Percentiles rank a stretch among this genome's conserved stretches.
Conservation (phyloP, 2,888 invertebrate species). For the Apantesis nais region DNA sequence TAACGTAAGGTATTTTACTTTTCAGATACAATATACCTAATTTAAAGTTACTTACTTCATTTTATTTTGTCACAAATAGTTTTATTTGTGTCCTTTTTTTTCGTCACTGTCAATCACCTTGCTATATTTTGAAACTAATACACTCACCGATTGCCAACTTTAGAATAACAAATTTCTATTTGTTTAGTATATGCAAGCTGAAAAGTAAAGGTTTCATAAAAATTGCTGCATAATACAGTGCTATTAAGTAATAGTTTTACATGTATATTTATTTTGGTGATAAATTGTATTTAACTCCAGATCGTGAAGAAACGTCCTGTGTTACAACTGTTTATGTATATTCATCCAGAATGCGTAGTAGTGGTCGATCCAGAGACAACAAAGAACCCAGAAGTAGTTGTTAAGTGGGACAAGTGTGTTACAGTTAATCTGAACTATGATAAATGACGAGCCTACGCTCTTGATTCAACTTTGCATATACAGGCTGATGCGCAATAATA, state of each 20-base stretch:
- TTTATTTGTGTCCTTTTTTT: too few species aligned
- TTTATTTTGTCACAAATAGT: too few species aligned
- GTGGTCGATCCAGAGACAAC: constrained; percentile 26
- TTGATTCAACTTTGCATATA: constrained; percentile 58
- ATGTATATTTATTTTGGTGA: neutral
- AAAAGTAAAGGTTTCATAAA: neutral
- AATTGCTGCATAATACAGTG: neutral
- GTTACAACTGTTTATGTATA: neutral
- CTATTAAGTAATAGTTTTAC: neutral
- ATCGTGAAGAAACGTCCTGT: neutral
- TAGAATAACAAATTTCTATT: too few species aligned
- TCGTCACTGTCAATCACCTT: too few species aligned
- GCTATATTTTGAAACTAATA: too few species aligned
- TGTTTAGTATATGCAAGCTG: neutral
- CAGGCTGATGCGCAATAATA: constrained; percentile 40
- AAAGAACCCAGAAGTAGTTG: constrained; percentile 40
- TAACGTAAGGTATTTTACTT: too few species aligned
- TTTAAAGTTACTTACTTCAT: too few species aligned
- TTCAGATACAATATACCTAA: too few species aligned
- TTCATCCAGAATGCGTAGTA: neutral
- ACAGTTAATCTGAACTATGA: constrained; percentile 74
- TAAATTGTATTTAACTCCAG: neutral
- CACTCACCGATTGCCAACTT: neutral
- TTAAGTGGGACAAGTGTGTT: constrained; percentile 73
- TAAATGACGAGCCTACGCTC: constrained; percentile 70